A percentile compares a stretch with the other conserved stretches of the same genome.
Evolutionary conservation across 2,113 vertebrate species (phyloP).

Genomic region (Brachirus orientalis): DNA sequence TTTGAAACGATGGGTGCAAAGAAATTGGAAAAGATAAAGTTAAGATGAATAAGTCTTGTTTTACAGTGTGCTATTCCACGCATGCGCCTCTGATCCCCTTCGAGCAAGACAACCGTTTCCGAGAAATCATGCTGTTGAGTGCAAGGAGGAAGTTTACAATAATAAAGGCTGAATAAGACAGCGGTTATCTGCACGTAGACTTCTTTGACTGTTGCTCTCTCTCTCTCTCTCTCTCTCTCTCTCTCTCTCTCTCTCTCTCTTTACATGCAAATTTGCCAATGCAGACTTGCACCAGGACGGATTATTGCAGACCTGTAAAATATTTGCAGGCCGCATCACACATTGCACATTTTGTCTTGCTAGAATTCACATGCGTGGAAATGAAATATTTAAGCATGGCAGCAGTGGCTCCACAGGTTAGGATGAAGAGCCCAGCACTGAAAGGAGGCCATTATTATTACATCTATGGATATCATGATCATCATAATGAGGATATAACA

Average conservation of each 20-base stretch:
- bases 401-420: no score
- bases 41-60: neutral
- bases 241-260: neutral
- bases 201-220: neutral
- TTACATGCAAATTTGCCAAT: neutral
- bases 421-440: no score
- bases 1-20: no score
- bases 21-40: neutral
- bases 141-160: constrained; percentile 56
- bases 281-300: no score
- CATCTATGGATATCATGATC: no score
- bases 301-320: no score
- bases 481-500: no score
- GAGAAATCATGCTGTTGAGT: constrained; percentile 60
- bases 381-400: no score
- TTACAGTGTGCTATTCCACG: constrained; percentile 30
- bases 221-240: neutral
- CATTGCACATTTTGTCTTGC: neutral
- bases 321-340: neutral
- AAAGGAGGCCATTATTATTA: no score
- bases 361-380: no score
- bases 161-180: neutral
- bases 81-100: constrained; percentile 24
- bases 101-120: constrained; percentile 17
- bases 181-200: constrained; percentile 11